Evolutionary conservation across 2,797 vertebrate genomes (phyloP), one percentile per base, ranked within the genome.

Genomic region (Brachymystax lenok): DNA sequence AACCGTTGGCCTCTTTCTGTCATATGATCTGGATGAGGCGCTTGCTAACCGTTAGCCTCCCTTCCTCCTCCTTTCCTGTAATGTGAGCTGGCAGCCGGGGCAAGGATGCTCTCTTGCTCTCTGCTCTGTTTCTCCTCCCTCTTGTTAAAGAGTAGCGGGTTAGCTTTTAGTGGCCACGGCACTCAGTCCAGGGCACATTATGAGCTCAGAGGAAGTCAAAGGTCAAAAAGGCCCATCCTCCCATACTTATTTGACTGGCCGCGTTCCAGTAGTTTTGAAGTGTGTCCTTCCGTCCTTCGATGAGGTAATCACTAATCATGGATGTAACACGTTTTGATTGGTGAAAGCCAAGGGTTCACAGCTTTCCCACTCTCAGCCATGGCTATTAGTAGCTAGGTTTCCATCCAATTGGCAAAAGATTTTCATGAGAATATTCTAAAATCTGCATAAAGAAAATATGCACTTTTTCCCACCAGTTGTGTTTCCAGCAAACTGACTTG

Each of bases 241-340:
- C 69, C 70, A 71, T 51, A 78, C 69, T 80, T 74, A 69, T 74
- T 21, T 69, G 35, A 6, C 69, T 87, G 86, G 83, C 84, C 86
- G 77, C 70, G 78, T 80, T 84, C 86, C 85, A 88, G 68, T 80
- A 72, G 84, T 88, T 88, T n/a, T 83, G 90, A 86, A 87, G 82
- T 74, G 19, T 82, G 77, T 91, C 86, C 85, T 89, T 88, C 83
- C 87, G 87, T 87, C 86, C 78, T 50, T 68, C 72, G 68, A 73
- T 59, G 1, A 67, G 10, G 4, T 16, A 16, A 16, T 79, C 76
- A 86, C 86, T 14, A 79, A 83, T 88, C 83, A 50, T 40, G 0
- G 14, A 80, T 17, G 73, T 71, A 56, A 69, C 30, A 74, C 40
- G 69, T 35, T 50, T 71, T 46, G 21, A 52, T 71, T 17, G 24